These are phyloP conservation scores for Sciurus carolinensis DNA, from an alignment of 2,797 vertebrate species.

Conservation along the genomic window DNA sequence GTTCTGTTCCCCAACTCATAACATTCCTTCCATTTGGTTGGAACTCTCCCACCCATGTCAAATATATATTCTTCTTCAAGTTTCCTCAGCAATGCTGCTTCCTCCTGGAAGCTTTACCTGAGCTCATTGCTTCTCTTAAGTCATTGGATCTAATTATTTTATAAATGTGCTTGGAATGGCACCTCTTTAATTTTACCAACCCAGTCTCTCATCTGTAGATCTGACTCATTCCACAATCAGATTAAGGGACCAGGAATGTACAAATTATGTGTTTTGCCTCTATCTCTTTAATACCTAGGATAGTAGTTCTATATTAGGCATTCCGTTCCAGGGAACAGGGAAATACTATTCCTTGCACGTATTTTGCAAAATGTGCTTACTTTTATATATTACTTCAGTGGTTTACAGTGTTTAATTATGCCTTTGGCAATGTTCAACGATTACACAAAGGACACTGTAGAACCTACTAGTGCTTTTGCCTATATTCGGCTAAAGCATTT, in stretches of 20 bases:
- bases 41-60: neutral
- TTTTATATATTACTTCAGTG: constrained; percentile 6
- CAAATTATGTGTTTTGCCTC: neutral
- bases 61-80: constrained; percentile 4
- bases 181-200: neutral
- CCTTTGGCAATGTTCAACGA: constrained; percentile 23
- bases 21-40: neutral
- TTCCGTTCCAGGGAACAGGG: neutral
- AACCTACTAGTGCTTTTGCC: constrained; percentile 42
- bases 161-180: neutral
- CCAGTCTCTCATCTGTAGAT: neutral
- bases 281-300: neutral
- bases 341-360: neutral
- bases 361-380: constrained; percentile 52
- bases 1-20: neutral
- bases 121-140: neutral
- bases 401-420: constrained; percentile 34
- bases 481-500: constrained; percentile 62
- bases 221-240: neutral
- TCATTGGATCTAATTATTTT: neutral
- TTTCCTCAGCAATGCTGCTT: neutral
- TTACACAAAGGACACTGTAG: constrained; percentile 4
- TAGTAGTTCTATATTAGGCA: neutral
- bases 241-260: neutral
- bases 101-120: neutral